phyloP scores from a whole-genome alignment of 2,797 vertebrate species.

The Todus mexicanus region DNA sequence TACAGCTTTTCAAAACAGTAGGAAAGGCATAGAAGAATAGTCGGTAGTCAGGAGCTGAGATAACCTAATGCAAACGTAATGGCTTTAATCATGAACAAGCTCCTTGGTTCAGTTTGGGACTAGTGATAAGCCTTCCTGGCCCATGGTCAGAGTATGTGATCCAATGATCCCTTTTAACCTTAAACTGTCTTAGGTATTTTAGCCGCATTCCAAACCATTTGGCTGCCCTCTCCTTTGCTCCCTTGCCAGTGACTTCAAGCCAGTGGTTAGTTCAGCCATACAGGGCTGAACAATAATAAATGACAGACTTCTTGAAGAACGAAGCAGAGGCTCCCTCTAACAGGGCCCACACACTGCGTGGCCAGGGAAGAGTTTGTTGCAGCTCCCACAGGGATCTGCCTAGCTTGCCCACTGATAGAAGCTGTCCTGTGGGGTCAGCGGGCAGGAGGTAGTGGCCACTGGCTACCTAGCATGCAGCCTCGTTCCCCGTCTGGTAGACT shows the following conservation, averaged over 20 bases:
- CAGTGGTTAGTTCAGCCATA: background rate
- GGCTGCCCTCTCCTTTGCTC: background rate
- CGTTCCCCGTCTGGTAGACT: rapidly evolving
- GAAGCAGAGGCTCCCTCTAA: background rate
- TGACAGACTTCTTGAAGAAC: background rate
- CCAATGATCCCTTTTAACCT: background rate
- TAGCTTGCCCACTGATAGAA: background rate
- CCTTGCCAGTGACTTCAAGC: background rate
- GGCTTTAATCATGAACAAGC: background rate
- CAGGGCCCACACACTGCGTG: rapidly evolving
- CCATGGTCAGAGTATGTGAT: background rate
- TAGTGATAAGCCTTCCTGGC: background rate
- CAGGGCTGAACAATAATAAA: background rate
- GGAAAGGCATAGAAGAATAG: background rate
- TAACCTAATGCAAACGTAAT: background rate
- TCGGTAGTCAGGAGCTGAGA: background rate
- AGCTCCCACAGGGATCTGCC: background rate
- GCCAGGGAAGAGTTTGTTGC: background rate
- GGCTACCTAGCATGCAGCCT: background rate
- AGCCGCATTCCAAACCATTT: background rate
- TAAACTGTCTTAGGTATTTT: background rate
- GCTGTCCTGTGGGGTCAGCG: background rate
- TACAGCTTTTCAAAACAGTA: background rate
- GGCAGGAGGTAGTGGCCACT: background rate
- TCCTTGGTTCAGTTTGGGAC: background rate